Base-by-base conservation (phyloP, 2,888 invertebrate genomes). In the Podotricha telesiphe region DNA sequence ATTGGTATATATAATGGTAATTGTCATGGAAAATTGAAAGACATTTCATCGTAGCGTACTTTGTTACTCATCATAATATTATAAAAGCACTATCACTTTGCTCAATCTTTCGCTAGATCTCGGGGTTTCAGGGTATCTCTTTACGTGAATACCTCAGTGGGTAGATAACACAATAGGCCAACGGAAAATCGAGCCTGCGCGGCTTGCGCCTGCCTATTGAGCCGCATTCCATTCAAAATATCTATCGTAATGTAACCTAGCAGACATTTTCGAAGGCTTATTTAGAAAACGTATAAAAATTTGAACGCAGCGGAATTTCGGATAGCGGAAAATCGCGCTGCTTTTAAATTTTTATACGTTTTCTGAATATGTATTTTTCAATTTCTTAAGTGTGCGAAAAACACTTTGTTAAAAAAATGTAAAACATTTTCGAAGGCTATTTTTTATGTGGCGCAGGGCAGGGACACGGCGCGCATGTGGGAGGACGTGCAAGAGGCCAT, bases 391-490 rank as follows among this genome's bases (percentile, higher is more conserved):
- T n/a, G n/a, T n/a, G n/a, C n/a, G n/a, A n/a, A n/a, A n/a, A n/a
- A n/a, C n/a, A n/a, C n/a, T n/a, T n/a, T n/a, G n/a, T n/a, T n/a
- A n/a, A n/a, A n/a, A n/a, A n/a, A n/a, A n/a, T n/a, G n/a, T n/a
- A n/a, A n/a, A n/a, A 17, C 53, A 17, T 34, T 55, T n/a, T 34
- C 17, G 11, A 17, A 34, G n/a, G 20, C 20, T 19, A 22, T n/a
- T 34, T 47, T 10, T 45, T 62, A 6, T 62, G 13, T 62, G 10
- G 20, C 19, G 58, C 84, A 94, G 93, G 96, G 96, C 0, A 94
- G 95, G 83, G 94, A 98, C 86, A 95, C 97, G 0, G 84, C 89
- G 0, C 86, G 86, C 69, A 95, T 99, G 82, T 99, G 98, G 98
- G 82, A 91, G 0, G 95, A 97, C 81, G 95, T 98, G 2, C 95